Base-by-base conservation (phyloP, 2,888 invertebrate species). In the Drosophila lacicola region DNA sequence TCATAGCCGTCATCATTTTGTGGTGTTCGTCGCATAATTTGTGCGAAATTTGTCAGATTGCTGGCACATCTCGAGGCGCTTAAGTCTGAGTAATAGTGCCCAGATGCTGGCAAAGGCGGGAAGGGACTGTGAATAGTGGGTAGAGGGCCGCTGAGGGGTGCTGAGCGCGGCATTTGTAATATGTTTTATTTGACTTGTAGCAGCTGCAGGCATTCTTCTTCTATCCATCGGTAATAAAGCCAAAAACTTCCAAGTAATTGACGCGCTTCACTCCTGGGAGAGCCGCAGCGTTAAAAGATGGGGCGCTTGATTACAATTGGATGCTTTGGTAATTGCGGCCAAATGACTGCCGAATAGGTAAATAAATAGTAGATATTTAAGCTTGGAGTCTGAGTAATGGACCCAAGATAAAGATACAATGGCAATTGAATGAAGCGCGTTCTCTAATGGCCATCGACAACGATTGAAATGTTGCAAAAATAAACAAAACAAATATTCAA, bases 11-110 rank as follows among this genome's bases (percentile, higher is more conserved):
- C 84, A 79, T 78, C 87, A 76, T 83, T 80, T 87, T 51, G 64
- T 64, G 64, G 88, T 72, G 68, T 68, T 68, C 69, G 76, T 53
- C 85, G 83, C 82, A 84, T 84, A 84, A 88, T 86, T 88, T 86
- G 85, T 86, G 88, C 81, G 85, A 86, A 86, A 86, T 86, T 86
- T 88, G 88, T 79, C 88, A 86, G 85, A 83, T 88, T 88, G 85
- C 80, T 74, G 78, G 73, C 85, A 83, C 80, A 78, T 70, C 71
- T 75, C 73, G 80, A 77, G 71, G 82, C 85, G 75, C 88, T 87
- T 87, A 84, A 84, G 88, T 70, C 85, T 82, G 88, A 82, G 81
- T 87, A 83, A 87, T 83, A 74, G 80, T 63, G 58, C 61, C 46
- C 41, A 50, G 41, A 58, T 62, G 58, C 41, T 34, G 42, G 33